Conservation (phyloP, 1,140 invertebrate genomes). For the Drosophila mauritiana region DNA sequence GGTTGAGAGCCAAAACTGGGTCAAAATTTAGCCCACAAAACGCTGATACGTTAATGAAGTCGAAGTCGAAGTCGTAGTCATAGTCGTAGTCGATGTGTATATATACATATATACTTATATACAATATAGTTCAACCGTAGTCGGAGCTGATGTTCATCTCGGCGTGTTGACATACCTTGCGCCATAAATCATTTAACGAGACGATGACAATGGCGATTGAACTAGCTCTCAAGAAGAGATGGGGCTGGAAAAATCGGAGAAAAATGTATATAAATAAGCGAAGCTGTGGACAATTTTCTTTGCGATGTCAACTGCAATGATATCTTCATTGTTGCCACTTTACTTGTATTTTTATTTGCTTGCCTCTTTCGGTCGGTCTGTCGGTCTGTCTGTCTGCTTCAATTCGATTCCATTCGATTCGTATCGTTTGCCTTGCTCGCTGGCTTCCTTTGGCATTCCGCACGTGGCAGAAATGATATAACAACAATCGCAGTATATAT, state of each 20-base stretch:
- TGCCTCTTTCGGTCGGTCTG: neutral
- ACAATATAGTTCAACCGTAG: conserved; percentile 7
- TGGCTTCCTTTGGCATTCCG: conserved; percentile 25
- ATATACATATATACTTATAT: conserved; percentile 21
- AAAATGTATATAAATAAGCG: conserved; percentile 8
- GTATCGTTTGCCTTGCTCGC: conserved; percentile 1
- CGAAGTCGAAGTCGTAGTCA: neutral
- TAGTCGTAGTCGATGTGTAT: neutral
- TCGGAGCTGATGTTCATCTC: conserved; percentile 40
- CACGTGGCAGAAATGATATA: conserved; percentile 39
- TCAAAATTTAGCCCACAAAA: conserved; percentile 58
- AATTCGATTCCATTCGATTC: conserved; percentile 7
- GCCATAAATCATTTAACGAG: conserved; percentile 56
- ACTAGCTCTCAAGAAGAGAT: conserved; percentile 13
- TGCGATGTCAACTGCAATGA: conserved; percentile 54
- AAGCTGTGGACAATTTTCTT: conserved; percentile 35
- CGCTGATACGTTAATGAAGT: conserved; percentile 39
- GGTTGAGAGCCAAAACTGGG: conserved; percentile 39
- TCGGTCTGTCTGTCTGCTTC: conserved; percentile 8
- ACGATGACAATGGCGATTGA: conserved; percentile 48
- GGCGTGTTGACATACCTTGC: conserved; percentile 56
- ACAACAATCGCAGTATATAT: conserved; percentile 1
- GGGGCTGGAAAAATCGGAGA: neutral
- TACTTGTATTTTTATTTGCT: conserved; percentile 7
- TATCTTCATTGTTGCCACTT: conserved; percentile 32